A percentile compares a stretch with the other conserved stretches of the same genome.
These are phyloP conservation scores for Phataginus tetradactyla DNA, from an alignment of 2,797 vertebrate species.

Conservation along the genomic window DNA sequence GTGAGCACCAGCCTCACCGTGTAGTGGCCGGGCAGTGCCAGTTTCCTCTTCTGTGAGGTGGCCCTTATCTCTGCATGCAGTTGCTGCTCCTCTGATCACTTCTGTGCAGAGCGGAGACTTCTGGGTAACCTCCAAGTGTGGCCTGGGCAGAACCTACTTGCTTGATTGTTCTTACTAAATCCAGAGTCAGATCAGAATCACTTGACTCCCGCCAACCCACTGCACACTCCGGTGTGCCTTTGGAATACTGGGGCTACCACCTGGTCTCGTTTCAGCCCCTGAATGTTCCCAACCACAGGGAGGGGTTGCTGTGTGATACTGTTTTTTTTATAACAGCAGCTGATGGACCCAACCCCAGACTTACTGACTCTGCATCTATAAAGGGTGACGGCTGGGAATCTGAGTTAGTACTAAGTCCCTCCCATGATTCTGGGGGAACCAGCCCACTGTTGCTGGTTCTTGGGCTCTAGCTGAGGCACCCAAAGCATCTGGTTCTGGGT, in stretches of 20 bases:
- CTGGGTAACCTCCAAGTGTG: fast-evolving
- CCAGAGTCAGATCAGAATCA: not conserved
- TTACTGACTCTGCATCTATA: not conserved
- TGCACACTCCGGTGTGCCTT: not conserved
- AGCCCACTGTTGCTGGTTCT: not conserved
- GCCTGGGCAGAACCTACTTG: not conserved
- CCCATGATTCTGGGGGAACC: not conserved
- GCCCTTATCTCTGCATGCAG: not conserved
- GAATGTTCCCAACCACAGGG: not conserved
- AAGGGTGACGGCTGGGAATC: not conserved
- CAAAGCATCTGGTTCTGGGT: not conserved
- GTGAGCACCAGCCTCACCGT: not conserved
- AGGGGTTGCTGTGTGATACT: no score
- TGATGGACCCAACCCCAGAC: not conserved
- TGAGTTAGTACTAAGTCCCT: not conserved
- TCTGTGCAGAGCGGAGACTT: not conserved
- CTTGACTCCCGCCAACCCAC: not conserved
- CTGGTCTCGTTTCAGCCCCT: not conserved
- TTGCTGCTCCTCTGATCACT: not conserved
- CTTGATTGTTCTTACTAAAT: not conserved
- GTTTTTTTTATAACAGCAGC: not conserved
- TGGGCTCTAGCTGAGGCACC: not conserved
- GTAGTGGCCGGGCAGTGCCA: not conserved
- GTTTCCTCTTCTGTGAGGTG: slow-evolving; percentile 24
- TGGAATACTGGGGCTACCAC: not conserved